phyloP scores from a whole-genome alignment of 2,888 invertebrate genomes.

The Acanthopleura granulata region DNA sequence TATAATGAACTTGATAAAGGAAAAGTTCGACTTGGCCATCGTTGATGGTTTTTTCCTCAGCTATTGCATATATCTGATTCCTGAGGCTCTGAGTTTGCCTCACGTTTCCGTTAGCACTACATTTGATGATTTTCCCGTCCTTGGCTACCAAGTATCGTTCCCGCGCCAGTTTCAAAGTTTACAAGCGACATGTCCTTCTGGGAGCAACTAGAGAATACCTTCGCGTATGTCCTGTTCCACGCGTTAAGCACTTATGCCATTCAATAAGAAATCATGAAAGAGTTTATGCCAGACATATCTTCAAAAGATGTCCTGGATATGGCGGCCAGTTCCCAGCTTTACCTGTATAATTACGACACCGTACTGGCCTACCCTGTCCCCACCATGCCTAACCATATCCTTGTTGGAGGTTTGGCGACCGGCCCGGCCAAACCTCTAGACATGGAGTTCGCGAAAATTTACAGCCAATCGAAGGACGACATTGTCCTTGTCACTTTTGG shows the following conservation, averaged over 20 bases:
- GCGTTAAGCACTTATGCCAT: background rate
- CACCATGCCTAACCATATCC: constrained; percentile 36
- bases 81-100: constrained; percentile 27
- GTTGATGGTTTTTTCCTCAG: constrained; percentile 21
- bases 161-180: background rate
- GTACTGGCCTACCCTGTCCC: constrained; percentile 38
- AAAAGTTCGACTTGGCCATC: constrained; percentile 31
- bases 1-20: constrained; percentile 7
- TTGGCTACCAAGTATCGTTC: constrained; percentile 8
- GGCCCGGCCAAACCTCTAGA: constrained; percentile 32
- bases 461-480: constrained; percentile 33
- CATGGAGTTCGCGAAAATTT: constrained; percentile 32
- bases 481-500: constrained; percentile 44
- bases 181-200: constrained; percentile 21
- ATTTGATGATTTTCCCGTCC: constrained; percentile 11
- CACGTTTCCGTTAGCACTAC: constrained; percentile 24
- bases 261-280: constrained; percentile 29
- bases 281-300: constrained; percentile 33
- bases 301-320: constrained; percentile 31
- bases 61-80: constrained; percentile 23
- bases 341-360: constrained; percentile 36
- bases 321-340: constrained; percentile 25
- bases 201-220: background rate
- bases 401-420: constrained; percentile 39
- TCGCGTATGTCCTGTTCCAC: background rate